Evolutionary conservation across 2,113 vertebrate species (phyloP).

Genomic region (Cygnus atratus): DNA sequence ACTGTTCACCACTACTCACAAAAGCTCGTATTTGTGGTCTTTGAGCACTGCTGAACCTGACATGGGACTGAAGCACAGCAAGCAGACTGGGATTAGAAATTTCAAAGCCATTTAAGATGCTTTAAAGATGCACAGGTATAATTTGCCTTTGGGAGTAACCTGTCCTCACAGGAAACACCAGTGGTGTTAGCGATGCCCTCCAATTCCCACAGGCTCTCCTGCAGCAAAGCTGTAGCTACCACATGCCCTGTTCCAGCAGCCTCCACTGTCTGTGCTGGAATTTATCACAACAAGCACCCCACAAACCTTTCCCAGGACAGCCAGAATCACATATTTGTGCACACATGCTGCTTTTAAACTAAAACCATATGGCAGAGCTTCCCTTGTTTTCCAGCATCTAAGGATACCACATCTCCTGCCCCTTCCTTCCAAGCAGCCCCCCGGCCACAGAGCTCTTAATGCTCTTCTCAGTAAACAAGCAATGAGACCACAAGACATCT

Average conservation of each 20-base stretch:
- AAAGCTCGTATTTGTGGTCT: slow-evolving; percentile 2
- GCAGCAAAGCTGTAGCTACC: neutral
- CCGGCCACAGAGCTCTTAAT: neutral
- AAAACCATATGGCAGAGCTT: neutral
- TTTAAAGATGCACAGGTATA: neutral
- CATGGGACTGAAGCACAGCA: slow-evolving; percentile 4
- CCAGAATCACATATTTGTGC: neutral
- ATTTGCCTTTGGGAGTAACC: slow-evolving; percentile 24
- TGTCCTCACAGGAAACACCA: neutral
- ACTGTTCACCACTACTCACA: neutral
- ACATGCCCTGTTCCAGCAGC: neutral
- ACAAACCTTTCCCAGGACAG: neutral
- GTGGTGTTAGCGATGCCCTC: rapidly evolving
- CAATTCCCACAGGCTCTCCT: neutral
- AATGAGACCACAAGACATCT: neutral
- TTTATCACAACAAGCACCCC: neutral
- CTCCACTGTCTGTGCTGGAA: neutral
- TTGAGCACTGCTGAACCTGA: slow-evolving; percentile 17
- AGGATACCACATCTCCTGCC: neutral
- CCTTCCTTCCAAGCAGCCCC: neutral
- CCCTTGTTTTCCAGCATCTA: neutral
- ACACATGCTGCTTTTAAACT: neutral
- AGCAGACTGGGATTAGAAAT: slow-evolving; percentile 31
- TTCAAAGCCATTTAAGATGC: slow-evolving; percentile 46
- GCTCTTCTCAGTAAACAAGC: neutral